Conservation (phyloP, 2,113 vertebrate genomes). For the Chlamydotis undulata region DNA sequence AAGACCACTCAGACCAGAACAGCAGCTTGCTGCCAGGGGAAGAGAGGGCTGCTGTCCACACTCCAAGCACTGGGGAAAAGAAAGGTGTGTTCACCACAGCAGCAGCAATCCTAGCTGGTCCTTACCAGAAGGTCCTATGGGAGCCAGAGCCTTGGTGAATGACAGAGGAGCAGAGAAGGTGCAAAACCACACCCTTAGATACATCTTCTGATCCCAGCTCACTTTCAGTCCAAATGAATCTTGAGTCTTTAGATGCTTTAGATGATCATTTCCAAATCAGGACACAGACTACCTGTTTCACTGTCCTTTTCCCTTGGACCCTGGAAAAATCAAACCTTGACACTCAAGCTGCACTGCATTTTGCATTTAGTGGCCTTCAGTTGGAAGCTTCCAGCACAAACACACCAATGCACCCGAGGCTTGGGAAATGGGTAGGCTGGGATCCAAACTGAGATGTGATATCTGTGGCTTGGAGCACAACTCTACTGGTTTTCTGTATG, state of each 20-base stretch:
- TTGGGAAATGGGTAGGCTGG: neutral
- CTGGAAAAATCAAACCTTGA: neutral
- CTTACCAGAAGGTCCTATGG: neutral
- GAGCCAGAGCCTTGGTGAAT: neutral
- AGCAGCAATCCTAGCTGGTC: neutral
- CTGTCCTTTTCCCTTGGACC: neutral
- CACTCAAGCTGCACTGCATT: neutral
- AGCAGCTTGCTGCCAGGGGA: neutral
- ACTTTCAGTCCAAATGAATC: neutral
- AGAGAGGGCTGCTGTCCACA: neutral
- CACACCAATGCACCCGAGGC: fast-evolving
- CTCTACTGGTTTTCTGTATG: neutral
- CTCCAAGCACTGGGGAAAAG: neutral
- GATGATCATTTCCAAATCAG: neutral
- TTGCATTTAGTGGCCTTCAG: neutral
- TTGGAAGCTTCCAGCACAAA: neutral
- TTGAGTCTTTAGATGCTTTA: neutral
- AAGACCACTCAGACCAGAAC: neutral
- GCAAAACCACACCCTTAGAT: neutral
- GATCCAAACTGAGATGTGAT: neutral
- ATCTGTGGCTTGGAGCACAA: neutral
- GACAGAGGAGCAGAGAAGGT: neutral
- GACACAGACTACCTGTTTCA: neutral
- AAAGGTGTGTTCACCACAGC: neutral
- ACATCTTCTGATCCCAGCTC: neutral